A percentile compares a stretch with the other conserved stretches of the same genome.
Conservation (phyloP, 1,140 invertebrate genomes). For the Daktulosphaira vitifoliae region DNA sequence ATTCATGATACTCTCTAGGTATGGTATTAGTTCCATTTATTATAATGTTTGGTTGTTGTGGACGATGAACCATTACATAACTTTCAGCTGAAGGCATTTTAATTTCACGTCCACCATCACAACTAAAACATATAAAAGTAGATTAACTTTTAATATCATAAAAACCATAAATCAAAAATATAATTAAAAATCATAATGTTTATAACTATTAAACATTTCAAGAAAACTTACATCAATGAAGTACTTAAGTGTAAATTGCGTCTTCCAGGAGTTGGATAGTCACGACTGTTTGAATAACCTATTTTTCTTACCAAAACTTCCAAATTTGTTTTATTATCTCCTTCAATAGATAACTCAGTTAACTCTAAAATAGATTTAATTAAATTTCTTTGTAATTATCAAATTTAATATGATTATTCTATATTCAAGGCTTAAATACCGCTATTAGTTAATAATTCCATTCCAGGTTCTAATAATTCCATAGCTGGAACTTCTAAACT, state of each 20-base stretch:
- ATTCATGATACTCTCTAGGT: constrained; percentile 74
- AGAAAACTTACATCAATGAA: constrained; percentile 55
- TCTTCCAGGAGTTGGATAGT: constrained; percentile 84
- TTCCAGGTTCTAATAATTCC: constrained; percentile 65
- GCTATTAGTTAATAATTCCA: constrained; percentile 59
- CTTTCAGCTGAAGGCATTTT: constrained; percentile 67
- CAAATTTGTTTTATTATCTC: constrained; percentile 79
- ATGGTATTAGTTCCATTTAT: constrained; percentile 74
- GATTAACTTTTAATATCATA: background rate
- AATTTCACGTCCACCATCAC: constrained; percentile 59
- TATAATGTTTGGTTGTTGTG: constrained; percentile 72
- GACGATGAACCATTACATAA: constrained; percentile 77
- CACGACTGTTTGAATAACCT: constrained; percentile 80
- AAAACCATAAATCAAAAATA: background rate
- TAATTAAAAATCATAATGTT: background rate
- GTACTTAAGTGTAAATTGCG: constrained; percentile 77
- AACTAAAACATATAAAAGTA: constrained; percentile 46
- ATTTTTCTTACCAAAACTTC: constrained; percentile 78
- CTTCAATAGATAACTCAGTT: constrained; percentile 83
- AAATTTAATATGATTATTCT: background rate
- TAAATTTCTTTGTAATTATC: background rate
- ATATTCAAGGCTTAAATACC: constrained; percentile 40
- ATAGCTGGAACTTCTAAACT: constrained; percentile 69
- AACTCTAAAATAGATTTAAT: constrained; percentile 52
- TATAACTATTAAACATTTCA: background rate